Evolutionary conservation across 2,888 invertebrate species (phyloP).

Genomic region (Automeris io): DNA sequence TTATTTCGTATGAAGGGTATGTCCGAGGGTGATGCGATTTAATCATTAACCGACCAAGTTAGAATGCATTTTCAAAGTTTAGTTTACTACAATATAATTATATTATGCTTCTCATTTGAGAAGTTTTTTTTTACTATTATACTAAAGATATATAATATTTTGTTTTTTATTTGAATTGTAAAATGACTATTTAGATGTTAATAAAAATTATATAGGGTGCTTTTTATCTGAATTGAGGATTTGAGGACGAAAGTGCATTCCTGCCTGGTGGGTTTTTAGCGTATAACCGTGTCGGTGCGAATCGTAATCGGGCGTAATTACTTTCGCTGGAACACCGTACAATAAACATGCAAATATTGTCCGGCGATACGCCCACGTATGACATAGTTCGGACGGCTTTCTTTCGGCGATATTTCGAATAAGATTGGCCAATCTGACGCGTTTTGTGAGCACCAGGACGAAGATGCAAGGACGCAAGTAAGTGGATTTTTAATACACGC

Average conservation of each 20-base stretch:
- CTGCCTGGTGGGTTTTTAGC: constrained; percentile 47
- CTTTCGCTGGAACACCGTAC: constrained; percentile 55
- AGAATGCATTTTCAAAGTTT: constrained; percentile 27
- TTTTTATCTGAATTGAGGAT: too few relatives aligned
- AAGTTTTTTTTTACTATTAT: too few relatives aligned
- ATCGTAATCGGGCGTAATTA: constrained; percentile 53
- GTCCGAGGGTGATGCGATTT: constrained; percentile 69
- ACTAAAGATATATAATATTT: too few relatives aligned
- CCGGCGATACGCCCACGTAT: constrained; percentile 46
- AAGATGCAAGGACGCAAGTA: constrained; percentile 47
- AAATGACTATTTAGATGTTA: too few relatives aligned
- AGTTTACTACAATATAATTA: too few relatives aligned
- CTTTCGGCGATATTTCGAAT: constrained; percentile 60
- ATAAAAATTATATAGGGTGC: too few relatives aligned
- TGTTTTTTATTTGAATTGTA: too few relatives aligned
- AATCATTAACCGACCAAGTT: constrained; percentile 35
- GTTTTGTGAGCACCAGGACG: constrained; percentile 36
- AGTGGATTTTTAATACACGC: constrained; percentile 36
- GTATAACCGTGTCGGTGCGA: constrained; percentile 55
- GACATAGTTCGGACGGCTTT: constrained; percentile 23
- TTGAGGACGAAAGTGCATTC: constrained; percentile 25
- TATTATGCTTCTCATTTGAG: too few relatives aligned
- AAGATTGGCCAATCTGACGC: constrained; percentile 67
- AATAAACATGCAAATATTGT: constrained; percentile 58
- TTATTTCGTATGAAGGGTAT: constrained; percentile 39